These are phyloP conservation scores for Pachydiplax longipennis DNA, from an alignment of 2,888 invertebrate species.

Conservation along the genomic window DNA sequence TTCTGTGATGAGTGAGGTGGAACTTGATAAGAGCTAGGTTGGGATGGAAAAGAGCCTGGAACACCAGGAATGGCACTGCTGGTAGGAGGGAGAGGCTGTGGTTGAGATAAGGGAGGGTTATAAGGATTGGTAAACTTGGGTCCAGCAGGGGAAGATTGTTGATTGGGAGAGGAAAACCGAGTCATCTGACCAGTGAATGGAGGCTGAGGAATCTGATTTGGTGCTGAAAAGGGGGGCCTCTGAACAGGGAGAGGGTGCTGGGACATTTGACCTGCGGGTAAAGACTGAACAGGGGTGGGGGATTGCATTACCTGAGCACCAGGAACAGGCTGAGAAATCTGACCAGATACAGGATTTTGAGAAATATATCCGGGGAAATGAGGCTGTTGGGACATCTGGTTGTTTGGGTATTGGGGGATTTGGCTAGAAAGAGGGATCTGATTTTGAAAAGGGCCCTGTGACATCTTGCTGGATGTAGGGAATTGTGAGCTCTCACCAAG, in stretches of 20 bases:
- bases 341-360: neutral
- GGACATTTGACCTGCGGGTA: neutral
- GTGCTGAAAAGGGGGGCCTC: neutral
- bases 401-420: constrained; percentile 53
- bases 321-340: constrained; percentile 14
- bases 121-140: neutral
- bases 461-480: constrained; percentile 47
- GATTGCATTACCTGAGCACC: neutral
- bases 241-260: neutral
- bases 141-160: neutral
- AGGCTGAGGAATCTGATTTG: neutral
- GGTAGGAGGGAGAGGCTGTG: neutral
- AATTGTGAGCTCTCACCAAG: constrained; percentile 47
- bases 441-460: constrained; percentile 53
- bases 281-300: neutral
- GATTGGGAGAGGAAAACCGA: neutral
- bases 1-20: neutral
- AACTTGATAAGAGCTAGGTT: neutral
- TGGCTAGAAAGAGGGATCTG: constrained; percentile 50
- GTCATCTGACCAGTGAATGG: neutral
- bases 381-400: constrained; percentile 51
- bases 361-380: constrained; percentile 30
- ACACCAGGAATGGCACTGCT: neutral
- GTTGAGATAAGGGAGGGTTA: neutral
- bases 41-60: neutral